Evolutionary conservation across 2,888 invertebrate genomes (phyloP).

Genomic region (Himalopsyche japonica): DNA sequence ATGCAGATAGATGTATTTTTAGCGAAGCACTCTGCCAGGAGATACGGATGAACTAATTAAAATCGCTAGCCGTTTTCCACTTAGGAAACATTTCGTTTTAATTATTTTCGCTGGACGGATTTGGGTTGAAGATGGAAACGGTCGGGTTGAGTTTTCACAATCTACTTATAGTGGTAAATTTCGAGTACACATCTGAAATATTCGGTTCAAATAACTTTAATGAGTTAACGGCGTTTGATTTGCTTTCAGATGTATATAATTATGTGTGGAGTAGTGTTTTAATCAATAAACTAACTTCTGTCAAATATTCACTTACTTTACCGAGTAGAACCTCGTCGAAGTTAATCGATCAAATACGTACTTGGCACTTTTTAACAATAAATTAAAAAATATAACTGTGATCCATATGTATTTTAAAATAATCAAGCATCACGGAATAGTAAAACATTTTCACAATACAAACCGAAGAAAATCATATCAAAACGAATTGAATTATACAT

Average conservation of each 20-base stretch:
- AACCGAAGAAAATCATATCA: too few species aligned
- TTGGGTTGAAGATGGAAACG: background rate
- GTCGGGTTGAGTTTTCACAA: background rate
- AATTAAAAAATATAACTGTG: too few species aligned
- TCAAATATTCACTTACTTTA: too few species aligned
- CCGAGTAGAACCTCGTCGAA: too few species aligned
- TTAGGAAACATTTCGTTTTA: constrained; percentile 26
- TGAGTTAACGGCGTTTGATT: background rate
- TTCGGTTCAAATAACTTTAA: background rate
- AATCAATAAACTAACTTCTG: too few species aligned
- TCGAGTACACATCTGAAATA: background rate
- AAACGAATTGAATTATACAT: too few species aligned
- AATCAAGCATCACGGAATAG: too few species aligned
- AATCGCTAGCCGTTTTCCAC: constrained; percentile 23
- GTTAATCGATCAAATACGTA: too few species aligned
- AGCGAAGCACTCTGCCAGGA: constrained; percentile 3
- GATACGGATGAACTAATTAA: constrained; percentile 32
- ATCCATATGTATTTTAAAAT: too few species aligned
- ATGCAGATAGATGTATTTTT: background rate
- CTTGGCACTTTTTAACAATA: too few species aligned
- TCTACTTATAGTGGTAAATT: background rate
- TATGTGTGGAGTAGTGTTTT: too few species aligned
- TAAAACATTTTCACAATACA: too few species aligned
- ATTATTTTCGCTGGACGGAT: constrained; percentile 17
- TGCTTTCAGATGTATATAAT: background rate